Evolutionary conservation across 2,113 vertebrate genomes (phyloP).

Genomic region (Arenaria interpres): DNA sequence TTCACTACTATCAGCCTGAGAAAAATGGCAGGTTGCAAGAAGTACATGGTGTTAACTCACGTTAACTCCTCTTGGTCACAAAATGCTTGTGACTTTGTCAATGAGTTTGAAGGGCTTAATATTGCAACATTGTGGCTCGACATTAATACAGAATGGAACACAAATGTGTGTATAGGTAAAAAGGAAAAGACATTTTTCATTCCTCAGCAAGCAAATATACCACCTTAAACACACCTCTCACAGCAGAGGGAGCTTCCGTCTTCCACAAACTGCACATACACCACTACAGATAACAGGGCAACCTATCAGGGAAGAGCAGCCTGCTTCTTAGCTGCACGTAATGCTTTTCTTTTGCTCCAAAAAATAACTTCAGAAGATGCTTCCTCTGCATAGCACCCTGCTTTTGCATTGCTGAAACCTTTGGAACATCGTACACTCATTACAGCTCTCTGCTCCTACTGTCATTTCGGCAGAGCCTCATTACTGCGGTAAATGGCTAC

Average conservation of each 20-base stretch:
- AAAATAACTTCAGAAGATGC: neutral
- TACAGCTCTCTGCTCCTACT: neutral
- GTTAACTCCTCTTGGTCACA: neutral
- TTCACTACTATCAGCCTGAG: neutral
- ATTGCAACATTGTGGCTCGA: neutral
- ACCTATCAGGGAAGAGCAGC: neutral
- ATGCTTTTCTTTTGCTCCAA: neutral
- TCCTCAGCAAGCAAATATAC: neutral
- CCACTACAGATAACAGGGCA: neutral
- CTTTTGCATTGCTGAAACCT: neutral
- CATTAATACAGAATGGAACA: neutral
- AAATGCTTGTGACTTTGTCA: neutral
- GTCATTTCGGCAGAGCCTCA: neutral
- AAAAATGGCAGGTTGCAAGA: neutral
- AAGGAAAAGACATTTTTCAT: neutral
- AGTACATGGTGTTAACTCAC: neutral
- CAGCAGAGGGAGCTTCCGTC: neutral
- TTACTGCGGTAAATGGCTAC: neutral
- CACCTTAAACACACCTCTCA: neutral
- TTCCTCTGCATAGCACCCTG: neutral
- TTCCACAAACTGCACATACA: neutral
- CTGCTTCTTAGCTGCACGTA: neutral
- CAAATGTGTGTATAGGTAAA: neutral
- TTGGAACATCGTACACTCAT: neutral
- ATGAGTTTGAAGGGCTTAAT: neutral